phyloP scores from a whole-genome alignment of 1,140 invertebrate genomes.

The Capitella teleta region DNA sequence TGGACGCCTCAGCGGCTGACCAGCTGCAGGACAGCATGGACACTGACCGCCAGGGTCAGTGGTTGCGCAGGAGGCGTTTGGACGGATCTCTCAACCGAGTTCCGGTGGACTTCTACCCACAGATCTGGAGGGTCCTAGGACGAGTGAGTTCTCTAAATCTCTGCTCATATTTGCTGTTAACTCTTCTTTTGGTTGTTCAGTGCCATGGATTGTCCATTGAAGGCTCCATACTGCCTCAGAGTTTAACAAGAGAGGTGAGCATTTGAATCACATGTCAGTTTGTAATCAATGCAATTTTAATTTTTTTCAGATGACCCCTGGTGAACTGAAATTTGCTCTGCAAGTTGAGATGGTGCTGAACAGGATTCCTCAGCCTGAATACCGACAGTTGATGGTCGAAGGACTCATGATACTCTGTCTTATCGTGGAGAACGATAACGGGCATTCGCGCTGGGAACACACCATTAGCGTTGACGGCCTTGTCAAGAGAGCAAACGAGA shows the following conservation, averaged over 20 bases:
- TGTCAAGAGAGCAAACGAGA: constrained; percentile 83
- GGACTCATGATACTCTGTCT: constrained; percentile 90
- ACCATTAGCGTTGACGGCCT: constrained; percentile 78
- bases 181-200: constrained; percentile 46
- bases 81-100: constrained; percentile 96
- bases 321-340: constrained; percentile 95
- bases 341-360: constrained; percentile 96
- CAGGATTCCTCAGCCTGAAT: constrained; percentile 94
- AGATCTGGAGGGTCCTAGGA: constrained; percentile 84
- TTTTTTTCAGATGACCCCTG: constrained; percentile 72
- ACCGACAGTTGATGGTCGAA: constrained; percentile 93
- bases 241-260: constrained; percentile 73
- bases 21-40: constrained; percentile 31
- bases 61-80: constrained; percentile 79
- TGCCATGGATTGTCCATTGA: constrained; percentile 84
- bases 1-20: constrained; percentile 2
- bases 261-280: not conserved
- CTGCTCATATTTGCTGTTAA: not conserved
- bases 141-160: constrained; percentile 47
- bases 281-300: not conserved
- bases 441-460: constrained; percentile 59
- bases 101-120: constrained; percentile 87
- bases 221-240: constrained; percentile 74
- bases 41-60: constrained; percentile 84
- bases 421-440: constrained; percentile 53